Base-by-base conservation (phyloP, 2,888 invertebrate species). In the Amiota communis region DNA sequence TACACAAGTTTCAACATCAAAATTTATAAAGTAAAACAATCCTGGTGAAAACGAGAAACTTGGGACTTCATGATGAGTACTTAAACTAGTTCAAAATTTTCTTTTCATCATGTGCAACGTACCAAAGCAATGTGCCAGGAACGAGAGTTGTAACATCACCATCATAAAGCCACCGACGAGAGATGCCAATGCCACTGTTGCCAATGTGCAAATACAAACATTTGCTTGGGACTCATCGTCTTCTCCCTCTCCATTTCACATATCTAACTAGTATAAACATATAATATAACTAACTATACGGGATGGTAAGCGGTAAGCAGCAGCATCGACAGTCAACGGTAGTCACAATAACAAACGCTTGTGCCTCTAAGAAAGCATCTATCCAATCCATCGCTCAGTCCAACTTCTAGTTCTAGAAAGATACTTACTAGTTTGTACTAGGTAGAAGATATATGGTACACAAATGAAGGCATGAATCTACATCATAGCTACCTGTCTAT, bases 21-120 rank as follows among this genome's bases (percentile, higher is more conserved):
- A 72, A 67, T 81, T 85, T 83, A 81, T 83, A 83, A 85, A 83
- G 83, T 83, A 85, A 83, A 83, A 83, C 84, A 83, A 83, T 83
- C 86, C 86, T 83, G 83, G 83, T 83, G 83, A 84, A 83, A 83
- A 83, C 83, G 83, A 83, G 83, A 83, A 83, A 83, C 83, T 83
- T 83, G 83, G 83, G 83, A 83, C 83, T 83, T 85, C 83, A 83
- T 83, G 86, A 83, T 83, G 83, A 84, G 83, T 86, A 83, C 83
- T 83, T 85, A 83, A 83, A 83, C 83, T 85, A 83, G 83, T 83
- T 85, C 83, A 83, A 81, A 82, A 83, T 82, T 36, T 80, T 80
- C 83, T 82, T 79, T 76, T 72, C 56, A 71, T 51, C 13, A 51
- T 51, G 51, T 67, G 67, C 67, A 67, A 13, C 47, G n/a, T 49